Evolutionary conservation across 1,140 invertebrate genomes (phyloP).

Genomic region (Fopius arisanus): DNA sequence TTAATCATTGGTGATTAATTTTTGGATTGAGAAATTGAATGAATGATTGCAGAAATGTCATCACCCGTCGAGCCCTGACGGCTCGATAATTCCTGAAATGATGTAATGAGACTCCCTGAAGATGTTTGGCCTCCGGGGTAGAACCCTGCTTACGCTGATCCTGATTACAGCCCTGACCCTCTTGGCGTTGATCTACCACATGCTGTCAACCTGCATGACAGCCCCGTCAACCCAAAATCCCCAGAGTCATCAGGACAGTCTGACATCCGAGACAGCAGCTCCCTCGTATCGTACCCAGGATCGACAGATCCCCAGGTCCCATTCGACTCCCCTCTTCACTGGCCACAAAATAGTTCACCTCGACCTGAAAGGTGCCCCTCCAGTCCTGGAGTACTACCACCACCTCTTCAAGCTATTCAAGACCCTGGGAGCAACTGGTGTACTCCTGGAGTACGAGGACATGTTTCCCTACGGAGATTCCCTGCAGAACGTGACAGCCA

Average conservation of each 20-base stretch:
- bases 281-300: too few relatives aligned
- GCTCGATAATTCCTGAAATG: too few relatives aligned
- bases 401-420: constrained; percentile 79
- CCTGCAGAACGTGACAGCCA: constrained; percentile 73
- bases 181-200: background rate
- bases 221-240: background rate
- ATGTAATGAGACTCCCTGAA: too few relatives aligned
- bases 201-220: background rate
- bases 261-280: too few relatives aligned
- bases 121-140: background rate
- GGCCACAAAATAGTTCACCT: constrained; percentile 76
- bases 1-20: too few relatives aligned
- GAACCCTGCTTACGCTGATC: background rate
- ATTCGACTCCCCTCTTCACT: constrained; percentile 43
- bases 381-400: constrained; percentile 75
- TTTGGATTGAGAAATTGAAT: too few relatives aligned
- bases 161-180: background rate
- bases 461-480: constrained; percentile 91
- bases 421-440: constrained; percentile 82
- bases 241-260: background rate
- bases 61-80: too few relatives aligned
- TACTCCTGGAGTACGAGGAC: constrained; percentile 96
- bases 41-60: too few relatives aligned
- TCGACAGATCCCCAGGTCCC: background rate
- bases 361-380: constrained; percentile 91